A percentile compares a stretch with the other conserved stretches of the same genome.
phyloP scores from a whole-genome alignment of 2,888 invertebrate genomes.

The Linyphia triangularis region DNA sequence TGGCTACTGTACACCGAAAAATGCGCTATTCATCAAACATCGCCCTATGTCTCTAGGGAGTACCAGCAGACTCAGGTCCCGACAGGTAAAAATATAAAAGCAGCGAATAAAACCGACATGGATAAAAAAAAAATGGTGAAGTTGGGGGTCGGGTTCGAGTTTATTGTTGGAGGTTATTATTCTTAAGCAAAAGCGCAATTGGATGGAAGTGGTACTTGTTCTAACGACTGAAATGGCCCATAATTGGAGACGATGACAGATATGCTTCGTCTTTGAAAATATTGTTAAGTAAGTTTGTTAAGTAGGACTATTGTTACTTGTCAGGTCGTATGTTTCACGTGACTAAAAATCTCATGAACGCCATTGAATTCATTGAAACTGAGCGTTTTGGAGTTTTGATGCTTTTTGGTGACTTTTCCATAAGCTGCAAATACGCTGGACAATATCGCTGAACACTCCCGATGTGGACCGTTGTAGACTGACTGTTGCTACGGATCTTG shows the following conservation, averaged over 20 bases:
- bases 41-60: slow-evolving; percentile 17
- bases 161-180: not conserved
- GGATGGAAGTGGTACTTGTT: no score
- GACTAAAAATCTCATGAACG: not conserved
- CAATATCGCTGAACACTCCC: no score
- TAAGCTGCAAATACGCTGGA: no score
- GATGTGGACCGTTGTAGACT: no score
- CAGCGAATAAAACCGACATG: not conserved
- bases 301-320: not conserved
- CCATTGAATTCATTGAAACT: no score
- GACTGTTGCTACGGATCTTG: no score
- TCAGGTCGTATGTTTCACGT: not conserved
- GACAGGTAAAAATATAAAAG: slow-evolving; percentile 3
- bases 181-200: not conserved
- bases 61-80: not conserved
- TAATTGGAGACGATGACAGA: not conserved
- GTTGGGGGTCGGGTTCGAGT: not conserved
- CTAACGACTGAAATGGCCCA: not conserved
- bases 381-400: not conserved
- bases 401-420: no score
- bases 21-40: slow-evolving; percentile 61
- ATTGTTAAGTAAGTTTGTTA: not conserved
- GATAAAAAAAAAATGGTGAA: not conserved
- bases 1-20: slow-evolving; percentile 74
- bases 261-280: not conserved